A percentile compares a stretch with the other conserved stretches of the same genome.
These are phyloP conservation scores for Sphaerophoria taeniata DNA, from an alignment of 2,888 invertebrate species.

Conservation along the genomic window DNA sequence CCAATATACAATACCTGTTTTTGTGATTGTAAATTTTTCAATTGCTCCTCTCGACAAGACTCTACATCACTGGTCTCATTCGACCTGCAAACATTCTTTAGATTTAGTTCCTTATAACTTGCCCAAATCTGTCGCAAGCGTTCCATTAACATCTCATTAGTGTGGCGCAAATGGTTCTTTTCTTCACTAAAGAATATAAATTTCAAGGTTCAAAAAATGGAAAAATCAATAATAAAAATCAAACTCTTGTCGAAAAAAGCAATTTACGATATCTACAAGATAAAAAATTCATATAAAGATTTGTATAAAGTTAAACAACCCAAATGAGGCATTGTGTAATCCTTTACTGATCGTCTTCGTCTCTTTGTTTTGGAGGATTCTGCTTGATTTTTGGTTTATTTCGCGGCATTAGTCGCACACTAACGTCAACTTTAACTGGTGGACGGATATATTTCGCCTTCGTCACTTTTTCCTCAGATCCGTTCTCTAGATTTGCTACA, in stretches of 20 bases:
- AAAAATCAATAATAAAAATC: slow-evolving; percentile 1
- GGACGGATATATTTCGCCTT: slow-evolving; percentile 76
- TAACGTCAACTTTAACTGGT: slow-evolving; percentile 91
- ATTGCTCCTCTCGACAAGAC: slow-evolving; percentile 78
- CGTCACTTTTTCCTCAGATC: slow-evolving; percentile 67
- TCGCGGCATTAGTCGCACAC: slow-evolving; percentile 88
- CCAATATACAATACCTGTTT: slow-evolving; percentile 72
- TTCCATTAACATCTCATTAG: slow-evolving; percentile 82
- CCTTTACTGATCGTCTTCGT: slow-evolving; percentile 42
- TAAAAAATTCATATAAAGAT: slow-evolving; percentile 5
- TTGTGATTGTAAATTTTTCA: slow-evolving; percentile 67
- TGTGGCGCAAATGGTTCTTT: slow-evolving; percentile 80
- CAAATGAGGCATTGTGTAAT: slow-evolving; percentile 40
- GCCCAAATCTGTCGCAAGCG: slow-evolving; percentile 82
- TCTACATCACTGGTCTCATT: slow-evolving; percentile 73
- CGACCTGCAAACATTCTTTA: slow-evolving; percentile 21
- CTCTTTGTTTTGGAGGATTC: slow-evolving; percentile 20
- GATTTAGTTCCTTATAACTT: slow-evolving; percentile 80
- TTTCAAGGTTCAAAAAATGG: not conserved
- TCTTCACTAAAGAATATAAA: slow-evolving; percentile 78
- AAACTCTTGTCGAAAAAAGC: slow-evolving; percentile 54
- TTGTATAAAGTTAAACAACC: slow-evolving; percentile 51
- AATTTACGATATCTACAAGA: slow-evolving; percentile 35
- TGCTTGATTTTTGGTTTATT: slow-evolving; percentile 82
- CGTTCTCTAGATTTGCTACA: slow-evolving; percentile 51